These are phyloP conservation scores for Hipparchia semele DNA, from an alignment of 2,888 invertebrate species.

Conservation along the genomic window DNA sequence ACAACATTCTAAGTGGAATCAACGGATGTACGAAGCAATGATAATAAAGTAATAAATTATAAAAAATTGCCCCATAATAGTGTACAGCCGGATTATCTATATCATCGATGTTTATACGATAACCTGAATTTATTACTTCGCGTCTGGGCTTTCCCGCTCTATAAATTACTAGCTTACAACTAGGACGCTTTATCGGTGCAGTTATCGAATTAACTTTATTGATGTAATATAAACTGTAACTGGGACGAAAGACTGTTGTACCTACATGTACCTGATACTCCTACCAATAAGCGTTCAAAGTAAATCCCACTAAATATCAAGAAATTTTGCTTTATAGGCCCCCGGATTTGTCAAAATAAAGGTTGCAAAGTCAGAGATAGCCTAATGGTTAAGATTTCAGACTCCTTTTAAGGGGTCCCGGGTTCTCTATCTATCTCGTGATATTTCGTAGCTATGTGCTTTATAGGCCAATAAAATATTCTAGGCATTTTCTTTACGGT, in stretches of 20 bases:
- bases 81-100: constrained; percentile 11
- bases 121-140: constrained; percentile 18
- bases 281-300: no score
- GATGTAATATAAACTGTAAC: background rate
- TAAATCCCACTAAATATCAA: no score
- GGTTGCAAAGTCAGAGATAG: no score
- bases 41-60: background rate
- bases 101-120: constrained; percentile 10
- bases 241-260: background rate
- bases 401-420: no score
- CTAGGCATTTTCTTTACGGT: no score
- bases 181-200: constrained; percentile 15
- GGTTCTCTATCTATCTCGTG: no score
- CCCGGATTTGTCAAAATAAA: no score
- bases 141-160: constrained; percentile 19
- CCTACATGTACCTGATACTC: background rate
- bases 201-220: constrained; percentile 16
- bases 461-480: no score
- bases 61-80: background rate
- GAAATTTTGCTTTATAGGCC: no score
- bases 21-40: background rate
- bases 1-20: no score
- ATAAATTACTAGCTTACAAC: constrained; percentile 22
- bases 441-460: no score
- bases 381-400: no score